Evolutionary conservation across 2,113 vertebrate genomes (phyloP), one percentile per base, ranked within the genome.

Genomic region (Eudyptes chrysolophus): DNA sequence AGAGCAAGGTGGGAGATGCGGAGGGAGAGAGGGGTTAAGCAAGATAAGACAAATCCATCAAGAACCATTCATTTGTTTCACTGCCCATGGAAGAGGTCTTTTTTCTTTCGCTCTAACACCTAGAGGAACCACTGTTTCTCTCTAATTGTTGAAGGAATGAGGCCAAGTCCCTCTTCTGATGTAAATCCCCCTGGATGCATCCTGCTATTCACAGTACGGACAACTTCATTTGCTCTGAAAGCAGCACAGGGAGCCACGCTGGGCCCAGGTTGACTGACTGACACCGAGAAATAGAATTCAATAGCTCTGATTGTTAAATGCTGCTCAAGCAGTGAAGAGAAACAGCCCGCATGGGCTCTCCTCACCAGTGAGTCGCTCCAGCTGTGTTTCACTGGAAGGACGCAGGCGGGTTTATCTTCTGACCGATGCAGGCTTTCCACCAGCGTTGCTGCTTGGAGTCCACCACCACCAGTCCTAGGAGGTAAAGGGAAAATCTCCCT

Each of bases 111-210:
- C 83, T 81, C n/a, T 40, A 82, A 51, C 69, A 93, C 84, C 72
- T 66, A 42, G 61, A 62, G 80, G 51, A 93, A 76, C 52, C 69
- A 54, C 87, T 61, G 77, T 34, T 72, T 48, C 95, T 82, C 94
- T 91, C 18, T 36, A 83, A 61, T 93, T 93, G 89, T 65, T 87
- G 89, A 90, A 87, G 57, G 81, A 90, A 90, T 80, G 84, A 92
- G 87, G 84, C 87, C 96, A 96, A 95, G 87, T 84, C 57, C 74
- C 92, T 79, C 74, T 96, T 94, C 89, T 96, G 93, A 92, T 97
- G 92, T 94, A 96, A 95, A 94, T 96, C 57, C 52, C 77, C 40
- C 69, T 68, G 87, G 93, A 70, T 85, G 70, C 89, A 85, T 76
- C 92, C 89, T 0, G 20, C 74, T 92, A 72, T 93, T 95, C 92